A percentile compares a stretch with the other conserved stretches of the same genome.
These are phyloP conservation scores for Chrysolina americana DNA, from an alignment of 2,888 invertebrate genomes.

Conservation along the genomic window DNA sequence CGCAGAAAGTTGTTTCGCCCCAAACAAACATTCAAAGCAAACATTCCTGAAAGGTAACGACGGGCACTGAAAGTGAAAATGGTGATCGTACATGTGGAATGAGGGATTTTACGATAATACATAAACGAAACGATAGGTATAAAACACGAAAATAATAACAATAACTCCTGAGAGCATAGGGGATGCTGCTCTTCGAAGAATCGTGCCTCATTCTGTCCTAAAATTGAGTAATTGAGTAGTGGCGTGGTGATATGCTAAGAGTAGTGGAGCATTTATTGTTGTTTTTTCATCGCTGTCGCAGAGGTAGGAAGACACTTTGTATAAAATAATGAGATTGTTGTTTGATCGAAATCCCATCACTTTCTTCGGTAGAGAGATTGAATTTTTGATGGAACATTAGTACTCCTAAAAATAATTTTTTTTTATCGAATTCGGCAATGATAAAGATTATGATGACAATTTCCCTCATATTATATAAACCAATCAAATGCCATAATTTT, in stretches of 20 bases:
- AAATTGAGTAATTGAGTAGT: background rate
- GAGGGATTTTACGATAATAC: slow-evolving; percentile 38
- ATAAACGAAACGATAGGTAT: slow-evolving; percentile 38
- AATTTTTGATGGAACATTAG: too few relatives aligned
- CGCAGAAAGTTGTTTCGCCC: too few relatives aligned
- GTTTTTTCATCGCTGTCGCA: background rate
- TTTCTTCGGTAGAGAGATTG: too few relatives aligned
- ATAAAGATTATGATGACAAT: too few relatives aligned
- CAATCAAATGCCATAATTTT: too few relatives aligned
- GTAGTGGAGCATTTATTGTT: background rate
- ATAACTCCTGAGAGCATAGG: slow-evolving; percentile 5
- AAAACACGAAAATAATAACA: slow-evolving; percentile 43
- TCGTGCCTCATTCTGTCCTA: background rate
- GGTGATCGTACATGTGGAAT: background rate
- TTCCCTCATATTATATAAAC: too few relatives aligned
- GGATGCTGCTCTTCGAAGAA: background rate
- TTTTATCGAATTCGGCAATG: too few relatives aligned
- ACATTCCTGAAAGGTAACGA: background rate
- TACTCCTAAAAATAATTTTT: too few relatives aligned
- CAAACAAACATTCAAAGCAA: background rate
- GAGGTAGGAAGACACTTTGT: background rate
- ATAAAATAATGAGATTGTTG: too few relatives aligned
- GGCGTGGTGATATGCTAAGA: background rate
- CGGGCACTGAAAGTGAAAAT: background rate
- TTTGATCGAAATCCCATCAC: too few relatives aligned